A percentile compares a stretch with the other conserved stretches of the same genome.
These are phyloP conservation scores for Apotomis capreana DNA, from an alignment of 2,888 invertebrate species.

Conservation along the genomic window DNA sequence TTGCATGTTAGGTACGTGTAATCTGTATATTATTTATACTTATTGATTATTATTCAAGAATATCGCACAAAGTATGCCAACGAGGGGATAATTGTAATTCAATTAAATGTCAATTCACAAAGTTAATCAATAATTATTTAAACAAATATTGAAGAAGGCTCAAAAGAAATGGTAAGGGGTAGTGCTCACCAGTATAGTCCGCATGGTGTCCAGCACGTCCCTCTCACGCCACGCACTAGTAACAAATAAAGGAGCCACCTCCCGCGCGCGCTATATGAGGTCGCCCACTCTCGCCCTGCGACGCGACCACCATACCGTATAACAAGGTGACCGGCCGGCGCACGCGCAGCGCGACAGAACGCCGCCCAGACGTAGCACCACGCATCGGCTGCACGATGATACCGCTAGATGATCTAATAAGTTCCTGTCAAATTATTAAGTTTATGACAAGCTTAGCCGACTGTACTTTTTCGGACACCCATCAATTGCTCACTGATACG, in stretches of 20 bases:
- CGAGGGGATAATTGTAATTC: no score
- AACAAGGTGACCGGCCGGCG: constrained; percentile 76
- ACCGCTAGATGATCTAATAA: constrained; percentile 77
- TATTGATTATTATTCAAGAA: no score
- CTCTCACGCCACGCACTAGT: constrained; percentile 74
- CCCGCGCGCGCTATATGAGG: constrained; percentile 80
- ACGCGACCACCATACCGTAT: constrained; percentile 79
- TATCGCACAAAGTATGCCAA: no score
- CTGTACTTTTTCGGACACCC: no score
- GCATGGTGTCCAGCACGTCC: constrained; percentile 80
- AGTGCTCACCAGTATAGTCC: constrained; percentile 75
- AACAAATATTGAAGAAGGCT: constrained; percentile 5
- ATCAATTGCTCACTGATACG: no score
- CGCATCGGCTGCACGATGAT: constrained; percentile 65
- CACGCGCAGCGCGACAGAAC: constrained; percentile 53
- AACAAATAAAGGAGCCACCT: constrained; percentile 80
- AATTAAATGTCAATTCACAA: no score
- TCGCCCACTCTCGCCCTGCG: constrained; percentile 81
- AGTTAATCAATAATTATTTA: neutral
- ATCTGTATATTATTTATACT: no score
- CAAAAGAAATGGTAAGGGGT: constrained; percentile 11
- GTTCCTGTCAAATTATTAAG: constrained; percentile 34
- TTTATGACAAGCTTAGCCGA: no score
- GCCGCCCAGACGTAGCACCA: constrained; percentile 62
- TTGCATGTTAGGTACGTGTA: no score